Evolutionary conservation across 2,113 vertebrate genomes (phyloP).

Genomic region (Saimiri boliviensis): DNA sequence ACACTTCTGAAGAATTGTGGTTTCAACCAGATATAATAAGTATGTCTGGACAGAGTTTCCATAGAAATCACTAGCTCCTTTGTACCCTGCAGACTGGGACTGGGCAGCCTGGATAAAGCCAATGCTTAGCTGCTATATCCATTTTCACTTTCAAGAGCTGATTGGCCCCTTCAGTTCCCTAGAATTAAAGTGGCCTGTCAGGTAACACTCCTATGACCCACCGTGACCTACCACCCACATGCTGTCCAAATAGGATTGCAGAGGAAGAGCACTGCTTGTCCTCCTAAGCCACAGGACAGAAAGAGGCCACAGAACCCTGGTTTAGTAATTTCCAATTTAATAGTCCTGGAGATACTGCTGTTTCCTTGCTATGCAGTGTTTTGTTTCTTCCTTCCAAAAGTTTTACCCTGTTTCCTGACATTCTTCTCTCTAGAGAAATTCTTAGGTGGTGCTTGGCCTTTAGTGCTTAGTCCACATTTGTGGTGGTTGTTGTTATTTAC

Average conservation of each 20-base stretch:
- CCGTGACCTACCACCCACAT: too few relatives aligned
- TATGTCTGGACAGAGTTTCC: neutral
- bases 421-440: neutral
- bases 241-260: neutral
- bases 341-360: neutral
- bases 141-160: neutral
- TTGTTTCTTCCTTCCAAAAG: neutral
- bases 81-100: neutral
- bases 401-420: neutral
- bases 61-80: slow-evolving; percentile 21
- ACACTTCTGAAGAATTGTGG: neutral
- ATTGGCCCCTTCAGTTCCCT: neutral
- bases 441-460: neutral
- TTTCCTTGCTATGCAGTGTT: neutral
- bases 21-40: neutral
- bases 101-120: neutral
- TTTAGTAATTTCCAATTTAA: neutral
- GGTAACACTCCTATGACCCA: neutral
- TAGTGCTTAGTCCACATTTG: neutral
- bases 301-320: neutral
- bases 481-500: neutral
- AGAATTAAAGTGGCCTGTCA: neutral
- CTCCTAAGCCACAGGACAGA: neutral
- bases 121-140: neutral
- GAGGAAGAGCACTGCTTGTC: neutral